Evolutionary conservation across 2,113 vertebrate genomes (phyloP), one percentile per base, ranked within the genome.

Genomic region (Pionites leucogaster): DNA sequence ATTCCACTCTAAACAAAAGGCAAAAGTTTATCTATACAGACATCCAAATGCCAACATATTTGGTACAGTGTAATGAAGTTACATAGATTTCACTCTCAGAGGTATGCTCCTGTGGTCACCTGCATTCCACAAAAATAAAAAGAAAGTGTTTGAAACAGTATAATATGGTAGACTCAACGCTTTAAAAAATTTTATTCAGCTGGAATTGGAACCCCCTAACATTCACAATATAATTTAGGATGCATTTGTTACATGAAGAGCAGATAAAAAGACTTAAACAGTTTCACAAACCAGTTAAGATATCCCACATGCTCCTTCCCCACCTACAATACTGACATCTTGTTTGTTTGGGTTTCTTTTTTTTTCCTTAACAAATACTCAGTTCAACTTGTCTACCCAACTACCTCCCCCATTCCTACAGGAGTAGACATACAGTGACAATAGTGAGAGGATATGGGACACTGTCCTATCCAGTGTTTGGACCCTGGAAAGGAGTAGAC

Each of bases 161-260:
- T 93, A 84, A 33, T 78, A 96, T 95, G 94, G 76, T 94, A 95
- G 94, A 98, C 97, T 88, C 64, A 69, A 98, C 50, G 25, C 94
- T 96, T 96, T 77, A 97, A 97, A 97, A 95, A 96, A 88, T 86
- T 94, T 97, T 97, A 98, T 98, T 97, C 92, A 97, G 68, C 79
- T 96, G 95, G 57, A 98, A 98, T 88, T 96, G 90, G 96, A 98
- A 97, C 93, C 94, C 96, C 97, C 97, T 97, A 93, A 97, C 97
- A 98, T 98, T 97, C 95, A 98, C 97, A 97, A 97, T 97, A 97
- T 98, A 96, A 97, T 97, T 98, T 97, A 98, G 97, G 95, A 98
- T 95, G 91, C 81, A 95, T 96, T 88, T 96, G 84, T 97, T 98
- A 98, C 95, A 98, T 96, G 85, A 97, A 98, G 72, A 98, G 96